Evolutionary conservation across 1,140 invertebrate genomes (phyloP), one percentile per base, ranked within the genome.

Genomic region (Phymorhynchus buccinoides): DNA sequence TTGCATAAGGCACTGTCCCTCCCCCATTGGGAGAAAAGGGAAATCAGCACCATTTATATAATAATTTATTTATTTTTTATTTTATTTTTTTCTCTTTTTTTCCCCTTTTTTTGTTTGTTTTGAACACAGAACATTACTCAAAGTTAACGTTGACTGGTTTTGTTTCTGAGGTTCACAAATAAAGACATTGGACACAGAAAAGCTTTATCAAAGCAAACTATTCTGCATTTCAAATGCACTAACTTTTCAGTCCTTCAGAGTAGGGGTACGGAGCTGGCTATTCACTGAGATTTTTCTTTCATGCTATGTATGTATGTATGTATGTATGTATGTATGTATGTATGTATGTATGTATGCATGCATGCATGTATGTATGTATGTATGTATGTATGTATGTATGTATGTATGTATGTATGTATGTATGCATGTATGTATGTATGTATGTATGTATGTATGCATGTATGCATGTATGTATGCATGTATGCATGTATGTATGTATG

Each of bases 321-420:
- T 35, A 6, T 75, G 35, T 35, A 35, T 75, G 35, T 75, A 35
- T 75, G 71, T 75, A 35, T 75, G 35, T 35, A 7, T 16, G 14
- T 35, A 35, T 75, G 71, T 75, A 35, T 75, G 71, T 75, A 35
- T 75, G 71, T 75, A 30, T 75, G 71, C 30, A 7, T 16, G 71
- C 30, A 35, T 75, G 71, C 30, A 35, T 75, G 71, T 37, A 30
- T 75, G 71, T 37, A 35, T 75, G 71, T 37, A 35, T 75, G 71
- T 37, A 35, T 37, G 71, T 37, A 30, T 75, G 71, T 27, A 35
- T 75, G 32, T 27, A 35, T 75, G 71, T 27, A 35, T 75, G 71
- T 41, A 35, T 37, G 71, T 41, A 30, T n/a, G 66, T 71, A n/a
- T 9, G 66, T 32, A n/a, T n/a, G 66, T 32, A 30, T n/a, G 66